Evolutionary conservation across 2,888 invertebrate species (phyloP), one percentile per base, ranked within the genome.

Genomic region (Oligia strigilis): DNA sequence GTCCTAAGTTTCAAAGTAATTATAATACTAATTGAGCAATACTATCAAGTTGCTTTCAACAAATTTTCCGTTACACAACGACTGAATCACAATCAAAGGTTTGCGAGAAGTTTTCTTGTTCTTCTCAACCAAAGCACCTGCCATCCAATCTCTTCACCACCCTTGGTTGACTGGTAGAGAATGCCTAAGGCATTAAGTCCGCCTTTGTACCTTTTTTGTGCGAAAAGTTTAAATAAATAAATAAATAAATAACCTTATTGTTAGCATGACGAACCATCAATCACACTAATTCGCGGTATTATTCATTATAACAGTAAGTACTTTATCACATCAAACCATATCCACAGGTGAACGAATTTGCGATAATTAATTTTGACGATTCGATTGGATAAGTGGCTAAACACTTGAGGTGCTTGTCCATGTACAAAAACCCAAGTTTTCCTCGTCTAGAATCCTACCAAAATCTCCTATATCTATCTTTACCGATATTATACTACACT

Each of bases 191-290:
- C n/a, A n/a, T n/a, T n/a, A n/a, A n/a, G n/a, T n/a, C n/a, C n/a
- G n/a, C n/a, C n/a, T n/a, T n/a, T n/a, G n/a, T n/a, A n/a, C n/a
- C n/a, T n/a, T n/a, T n/a, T n/a, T n/a, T n/a, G n/a, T n/a, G n/a
- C n/a, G n/a, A n/a, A n/a, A n/a, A n/a, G n/a, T n/a, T n/a, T n/a
- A n/a, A n/a, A n/a, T n/a, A n/a, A n/a, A n/a, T n/a, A n/a, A n/a
- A n/a, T n/a, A n/a, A n/a, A n/a, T n/a, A n/a, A n/a, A n/a, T 29
- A 29, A 29, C 65, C 40, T 71, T 77, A 65, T 66, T 83, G 72
- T 66, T 72, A 76, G 71, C 87, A 49, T 80, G 65, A 83, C 77
- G 66, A 78, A 83, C 74, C 64, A 76, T 67, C 75, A 76, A 86
- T 87, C 84, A 86, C 62, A 73, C 40, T 49, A 74, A 83, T 73